Evolutionary conservation across 2,797 vertebrate species (phyloP).

Genomic region (Leucoraja ocellata): DNA sequence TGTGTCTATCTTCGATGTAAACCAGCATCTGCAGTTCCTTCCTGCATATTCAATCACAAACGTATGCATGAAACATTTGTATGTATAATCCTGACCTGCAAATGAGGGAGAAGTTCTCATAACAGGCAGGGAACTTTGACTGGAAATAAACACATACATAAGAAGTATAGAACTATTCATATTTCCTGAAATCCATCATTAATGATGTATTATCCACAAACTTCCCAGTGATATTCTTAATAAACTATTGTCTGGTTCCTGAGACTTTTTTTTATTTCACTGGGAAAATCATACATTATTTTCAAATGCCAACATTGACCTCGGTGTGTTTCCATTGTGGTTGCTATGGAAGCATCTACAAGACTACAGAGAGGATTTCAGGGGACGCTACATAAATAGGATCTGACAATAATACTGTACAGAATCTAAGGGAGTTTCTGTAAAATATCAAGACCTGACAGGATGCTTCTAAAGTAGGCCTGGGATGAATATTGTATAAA

Average conservation of each 20-base stretch:
- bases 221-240: neutral
- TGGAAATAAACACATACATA: neutral
- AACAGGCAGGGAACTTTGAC: neutral
- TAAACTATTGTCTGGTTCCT: neutral
- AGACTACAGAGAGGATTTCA: neutral
- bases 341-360: neutral
- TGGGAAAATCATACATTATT: neutral
- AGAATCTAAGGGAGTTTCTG: neutral
- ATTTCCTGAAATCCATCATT: neutral
- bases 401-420: neutral
- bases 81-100: neutral
- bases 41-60: neutral
- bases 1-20: no score
- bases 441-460: neutral
- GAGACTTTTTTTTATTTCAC: neutral
- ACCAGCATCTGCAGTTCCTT: no score
- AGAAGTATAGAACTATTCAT: neutral
- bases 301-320: neutral
- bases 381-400: neutral
- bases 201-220: neutral
- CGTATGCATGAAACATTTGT: neutral
- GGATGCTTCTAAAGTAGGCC: neutral
- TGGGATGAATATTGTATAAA: slow-evolving; percentile 19
- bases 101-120: neutral
- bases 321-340: neutral